Conservation (phyloP, 2,888 invertebrate species). For the Biston betularia region DNA sequence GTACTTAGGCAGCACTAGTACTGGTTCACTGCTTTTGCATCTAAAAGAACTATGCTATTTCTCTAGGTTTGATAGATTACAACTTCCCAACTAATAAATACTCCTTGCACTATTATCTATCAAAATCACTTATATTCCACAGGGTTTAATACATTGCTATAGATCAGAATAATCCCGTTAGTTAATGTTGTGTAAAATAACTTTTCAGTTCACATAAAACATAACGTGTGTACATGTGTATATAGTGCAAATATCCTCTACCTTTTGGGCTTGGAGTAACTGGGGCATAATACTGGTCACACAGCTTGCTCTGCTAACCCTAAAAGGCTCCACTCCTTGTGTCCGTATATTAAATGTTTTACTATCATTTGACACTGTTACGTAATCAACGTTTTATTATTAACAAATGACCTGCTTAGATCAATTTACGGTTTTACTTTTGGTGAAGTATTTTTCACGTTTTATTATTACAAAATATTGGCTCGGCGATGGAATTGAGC, state of each 20-base stretch:
- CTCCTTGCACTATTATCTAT: not conserved
- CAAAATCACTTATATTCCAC: not conserved
- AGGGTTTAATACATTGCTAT: not conserved
- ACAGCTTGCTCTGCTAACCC: conserved; percentile 18
- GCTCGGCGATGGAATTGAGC: conserved; percentile 47
- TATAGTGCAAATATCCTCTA: conserved; percentile 1
- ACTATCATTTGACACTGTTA: conserved; percentile 15
- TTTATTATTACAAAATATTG: conserved; percentile 22
- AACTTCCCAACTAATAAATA: not conserved
- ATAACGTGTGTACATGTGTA: not conserved
- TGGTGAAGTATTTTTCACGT: conserved; percentile 16
- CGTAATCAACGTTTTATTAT: conserved; percentile 25
- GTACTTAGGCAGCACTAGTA: not conserved
- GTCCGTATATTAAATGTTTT: conserved; percentile 21
- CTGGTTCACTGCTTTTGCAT: conserved; percentile 1
- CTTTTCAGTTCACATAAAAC: not conserved
- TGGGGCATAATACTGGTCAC: conserved; percentile 15
- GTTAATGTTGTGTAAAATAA: not conserved
- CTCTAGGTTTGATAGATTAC: not conserved
- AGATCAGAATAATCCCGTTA: not conserved
- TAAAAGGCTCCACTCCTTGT: conserved; percentile 15
- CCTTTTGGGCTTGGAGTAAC: conserved; percentile 8
- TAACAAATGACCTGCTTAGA: conserved; percentile 37
- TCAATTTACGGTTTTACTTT: conserved; percentile 23
- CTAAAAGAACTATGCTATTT: not conserved